phyloP scores from a whole-genome alignment of 2,888 invertebrate species.

The Emmelina monodactyla region DNA sequence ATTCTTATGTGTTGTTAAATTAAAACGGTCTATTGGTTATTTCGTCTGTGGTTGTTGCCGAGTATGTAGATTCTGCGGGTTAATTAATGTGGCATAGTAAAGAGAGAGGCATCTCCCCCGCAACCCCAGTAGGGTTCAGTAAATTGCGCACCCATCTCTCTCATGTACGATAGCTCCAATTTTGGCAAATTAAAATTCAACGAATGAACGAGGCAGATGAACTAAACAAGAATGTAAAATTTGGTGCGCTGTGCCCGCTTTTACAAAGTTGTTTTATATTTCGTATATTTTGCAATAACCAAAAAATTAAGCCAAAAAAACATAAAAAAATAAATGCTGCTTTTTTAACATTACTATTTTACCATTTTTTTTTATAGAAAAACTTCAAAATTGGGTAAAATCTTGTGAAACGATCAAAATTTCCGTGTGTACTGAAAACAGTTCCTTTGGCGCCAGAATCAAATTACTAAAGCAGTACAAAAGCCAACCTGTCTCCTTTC shows the following conservation, averaged over 20 bases:
- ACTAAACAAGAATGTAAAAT: no score
- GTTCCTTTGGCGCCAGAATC: constrained; percentile 51
- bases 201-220: constrained; percentile 28
- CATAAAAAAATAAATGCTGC: no score
- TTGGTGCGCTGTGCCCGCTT: no score
- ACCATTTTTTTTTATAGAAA: no score
- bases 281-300: no score
- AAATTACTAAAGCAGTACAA: constrained; percentile 50
- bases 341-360: no score
- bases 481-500: constrained; percentile 57
- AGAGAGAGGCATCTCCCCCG: constrained; percentile 50
- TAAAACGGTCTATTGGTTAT: no score
- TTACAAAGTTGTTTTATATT: no score
- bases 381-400: no score
- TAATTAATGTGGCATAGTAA: constrained; percentile 62
- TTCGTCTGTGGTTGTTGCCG: constrained; percentile 48
- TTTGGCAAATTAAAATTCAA: constrained; percentile 46
- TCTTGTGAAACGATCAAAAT: constrained; percentile 26
- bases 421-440: constrained; percentile 39
- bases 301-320: no score
- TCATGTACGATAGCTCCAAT: constrained; percentile 45
- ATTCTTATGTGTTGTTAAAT: no score
- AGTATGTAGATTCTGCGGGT: constrained; percentile 59
- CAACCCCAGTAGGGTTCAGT: constrained; percentile 43
- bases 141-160: constrained; percentile 58